phyloP scores from a whole-genome alignment of 2,888 invertebrate species.

The Mylabris sibirica region DNA sequence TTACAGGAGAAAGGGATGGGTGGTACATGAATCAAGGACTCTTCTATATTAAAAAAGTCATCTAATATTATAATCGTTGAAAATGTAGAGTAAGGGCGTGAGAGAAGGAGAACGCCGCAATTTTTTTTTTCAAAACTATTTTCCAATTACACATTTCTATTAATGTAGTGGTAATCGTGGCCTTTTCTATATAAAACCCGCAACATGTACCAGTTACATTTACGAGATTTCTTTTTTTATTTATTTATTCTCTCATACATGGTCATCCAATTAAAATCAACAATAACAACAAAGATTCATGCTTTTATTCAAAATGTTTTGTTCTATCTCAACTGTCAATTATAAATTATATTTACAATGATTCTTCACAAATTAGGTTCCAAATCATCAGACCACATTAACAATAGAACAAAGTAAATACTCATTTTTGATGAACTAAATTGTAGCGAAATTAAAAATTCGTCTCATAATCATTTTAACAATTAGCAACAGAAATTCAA shows the following conservation, averaged over 20 bases:
- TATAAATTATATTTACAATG: not conserved
- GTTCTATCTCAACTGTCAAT: not conserved
- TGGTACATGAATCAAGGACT: slow-evolving; percentile 10
- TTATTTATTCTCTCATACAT: not conserved
- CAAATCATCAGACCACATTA: not conserved
- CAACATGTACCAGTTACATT: slow-evolving; percentile 11
- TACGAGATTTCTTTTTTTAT: not conserved
- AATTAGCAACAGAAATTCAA: not conserved
- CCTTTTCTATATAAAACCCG: slow-evolving; percentile 4
- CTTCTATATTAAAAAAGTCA: not conserved
- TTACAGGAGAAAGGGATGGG: slow-evolving; percentile 9
- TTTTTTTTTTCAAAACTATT: not conserved
- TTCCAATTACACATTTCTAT: not conserved
- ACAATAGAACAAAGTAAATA: no score
- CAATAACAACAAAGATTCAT: slow-evolving; percentile 1
- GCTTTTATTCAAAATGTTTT: not conserved
- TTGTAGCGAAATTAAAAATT: not conserved
- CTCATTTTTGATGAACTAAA: not conserved
- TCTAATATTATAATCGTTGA: not conserved
- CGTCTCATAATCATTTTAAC: no score
- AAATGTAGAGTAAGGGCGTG: not conserved
- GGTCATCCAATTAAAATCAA: slow-evolving; percentile 8
- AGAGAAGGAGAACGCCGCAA: not conserved
- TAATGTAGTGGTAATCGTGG: not conserved
- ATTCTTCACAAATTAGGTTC: not conserved